Percentiles rank a stretch among this genome's conserved stretches.
These are phyloP conservation scores for Typhlichthys eigenmanni DNA, from an alignment of 2,797 vertebrate species.

Conservation along the genomic window DNA sequence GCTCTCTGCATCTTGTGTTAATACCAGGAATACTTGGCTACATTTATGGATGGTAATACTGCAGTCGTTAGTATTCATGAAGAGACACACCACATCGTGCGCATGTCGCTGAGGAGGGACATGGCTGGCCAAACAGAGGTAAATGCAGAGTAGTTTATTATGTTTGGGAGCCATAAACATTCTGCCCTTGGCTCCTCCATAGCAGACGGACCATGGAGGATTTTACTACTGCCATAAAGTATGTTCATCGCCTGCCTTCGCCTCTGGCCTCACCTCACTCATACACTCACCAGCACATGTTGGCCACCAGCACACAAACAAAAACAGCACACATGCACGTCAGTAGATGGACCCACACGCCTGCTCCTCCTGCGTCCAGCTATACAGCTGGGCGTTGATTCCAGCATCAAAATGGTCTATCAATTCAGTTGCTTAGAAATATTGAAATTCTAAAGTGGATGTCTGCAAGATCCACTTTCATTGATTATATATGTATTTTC, in stretches of 20 bases:
- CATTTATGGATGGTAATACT: constrained; percentile 71
- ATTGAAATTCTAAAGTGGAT: too few relatives aligned
- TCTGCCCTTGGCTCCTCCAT: constrained; percentile 82
- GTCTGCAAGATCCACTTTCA: too few relatives aligned
- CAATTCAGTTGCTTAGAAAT: too few relatives aligned
- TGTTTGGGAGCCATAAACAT: constrained; percentile 81
- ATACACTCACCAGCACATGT: constrained; percentile 21
- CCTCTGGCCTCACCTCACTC: constrained; percentile 58
- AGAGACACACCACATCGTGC: constrained; percentile 45
- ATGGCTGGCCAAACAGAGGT: constrained; percentile 72
- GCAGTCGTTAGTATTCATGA: constrained; percentile 76
- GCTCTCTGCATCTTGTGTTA: constrained; percentile 48
- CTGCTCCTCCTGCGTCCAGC: constrained; percentile 56
- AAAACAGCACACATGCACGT: constrained; percentile 52
- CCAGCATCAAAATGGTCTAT: too few relatives aligned
- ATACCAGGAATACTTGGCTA: constrained; percentile 66
- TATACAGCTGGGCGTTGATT: too few relatives aligned
- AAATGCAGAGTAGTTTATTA: constrained; percentile 81
- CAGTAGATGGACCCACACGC: constrained; percentile 9
- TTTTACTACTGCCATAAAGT: constrained; percentile 82
- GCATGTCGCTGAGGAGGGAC: constrained; percentile 51
- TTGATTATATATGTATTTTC: too few relatives aligned
- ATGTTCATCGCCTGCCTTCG: constrained; percentile 73
- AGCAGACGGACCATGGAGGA: constrained; percentile 81
- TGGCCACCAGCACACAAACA: constrained; percentile 25